Conservation (phyloP, 2,113 vertebrate genomes). For the Vulpes vulpes region DNA sequence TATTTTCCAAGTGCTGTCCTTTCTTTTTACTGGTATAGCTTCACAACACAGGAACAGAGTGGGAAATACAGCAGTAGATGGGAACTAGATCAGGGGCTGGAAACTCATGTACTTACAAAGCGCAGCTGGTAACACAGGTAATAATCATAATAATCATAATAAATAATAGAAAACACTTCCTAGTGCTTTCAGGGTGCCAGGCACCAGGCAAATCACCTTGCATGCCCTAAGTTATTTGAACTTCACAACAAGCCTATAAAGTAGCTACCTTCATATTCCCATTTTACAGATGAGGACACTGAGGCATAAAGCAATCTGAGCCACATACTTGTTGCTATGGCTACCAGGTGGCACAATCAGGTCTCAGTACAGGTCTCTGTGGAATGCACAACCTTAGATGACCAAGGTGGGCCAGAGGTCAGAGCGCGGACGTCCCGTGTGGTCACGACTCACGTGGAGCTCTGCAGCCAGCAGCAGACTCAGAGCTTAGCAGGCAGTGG, state of each 20-base stretch:
- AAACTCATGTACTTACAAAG: too few relatives aligned
- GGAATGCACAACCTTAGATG: background rate
- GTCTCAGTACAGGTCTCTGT: too few relatives aligned
- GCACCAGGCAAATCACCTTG: background rate
- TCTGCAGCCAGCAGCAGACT: fast-evolving
- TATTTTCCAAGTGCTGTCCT: background rate
- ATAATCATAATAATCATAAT: background rate
- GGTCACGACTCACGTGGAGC: fast-evolving
- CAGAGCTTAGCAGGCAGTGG: background rate
- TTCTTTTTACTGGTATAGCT: background rate
- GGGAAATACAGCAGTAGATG: background rate
- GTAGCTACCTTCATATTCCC: background rate
- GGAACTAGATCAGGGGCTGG: too few relatives aligned
- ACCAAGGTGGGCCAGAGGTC: too few relatives aligned
- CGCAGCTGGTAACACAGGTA: too few relatives aligned
- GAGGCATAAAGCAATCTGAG: background rate
- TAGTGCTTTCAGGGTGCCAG: too few relatives aligned
- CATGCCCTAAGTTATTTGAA: fast-evolving
- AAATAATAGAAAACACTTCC: fast-evolving
- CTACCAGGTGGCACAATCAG: background rate
- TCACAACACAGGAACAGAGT: background rate
- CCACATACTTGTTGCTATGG: too few relatives aligned
- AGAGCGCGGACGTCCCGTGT: fast-evolving
- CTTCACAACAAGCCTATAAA: too few relatives aligned
- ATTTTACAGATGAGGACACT: background rate